Evolutionary conservation across 2,888 invertebrate genomes (phyloP).

Genomic region (Augiades crinisus): DNA sequence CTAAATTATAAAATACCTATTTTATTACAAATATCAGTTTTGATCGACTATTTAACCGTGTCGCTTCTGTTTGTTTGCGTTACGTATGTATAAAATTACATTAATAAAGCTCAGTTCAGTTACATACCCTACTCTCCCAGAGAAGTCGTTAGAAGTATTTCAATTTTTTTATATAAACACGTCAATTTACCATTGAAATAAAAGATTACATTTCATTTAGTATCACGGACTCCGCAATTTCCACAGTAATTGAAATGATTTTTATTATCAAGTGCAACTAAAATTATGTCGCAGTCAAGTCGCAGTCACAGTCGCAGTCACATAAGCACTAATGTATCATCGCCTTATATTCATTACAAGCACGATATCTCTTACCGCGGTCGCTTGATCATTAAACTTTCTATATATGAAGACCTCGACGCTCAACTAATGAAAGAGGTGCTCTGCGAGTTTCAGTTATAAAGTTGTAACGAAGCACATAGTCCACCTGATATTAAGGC

Average conservation of each 20-base stretch:
- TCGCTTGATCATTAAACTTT: conserved; percentile 21
- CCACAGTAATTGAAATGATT: background rate
- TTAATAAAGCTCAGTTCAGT: too few relatives aligned
- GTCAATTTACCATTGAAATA: too few relatives aligned
- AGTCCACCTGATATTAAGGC: background rate
- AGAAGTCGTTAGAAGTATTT: too few relatives aligned
- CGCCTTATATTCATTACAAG: conserved; percentile 3
- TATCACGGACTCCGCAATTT: too few relatives aligned
- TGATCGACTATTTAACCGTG: too few relatives aligned
- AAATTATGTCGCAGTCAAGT: background rate
- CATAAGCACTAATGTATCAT: background rate
- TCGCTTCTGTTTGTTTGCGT: too few relatives aligned
- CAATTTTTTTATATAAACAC: too few relatives aligned
- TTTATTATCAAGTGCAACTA: background rate
- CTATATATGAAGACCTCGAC: conserved; percentile 12
- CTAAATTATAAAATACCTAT: too few relatives aligned
- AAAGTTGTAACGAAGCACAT: background rate
- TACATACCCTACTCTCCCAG: too few relatives aligned
- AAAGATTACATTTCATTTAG: too few relatives aligned
- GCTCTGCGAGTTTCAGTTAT: background rate
- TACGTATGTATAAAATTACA: too few relatives aligned
- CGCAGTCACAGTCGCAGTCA: background rate
- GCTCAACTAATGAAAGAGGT: conserved; percentile 14
- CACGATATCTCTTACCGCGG: conserved; percentile 11
- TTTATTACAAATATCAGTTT: too few relatives aligned